Evolutionary conservation across 2,113 vertebrate genomes (phyloP), one percentile per base, ranked within the genome.

Genomic region (Nannobrachium achirus): DNA sequence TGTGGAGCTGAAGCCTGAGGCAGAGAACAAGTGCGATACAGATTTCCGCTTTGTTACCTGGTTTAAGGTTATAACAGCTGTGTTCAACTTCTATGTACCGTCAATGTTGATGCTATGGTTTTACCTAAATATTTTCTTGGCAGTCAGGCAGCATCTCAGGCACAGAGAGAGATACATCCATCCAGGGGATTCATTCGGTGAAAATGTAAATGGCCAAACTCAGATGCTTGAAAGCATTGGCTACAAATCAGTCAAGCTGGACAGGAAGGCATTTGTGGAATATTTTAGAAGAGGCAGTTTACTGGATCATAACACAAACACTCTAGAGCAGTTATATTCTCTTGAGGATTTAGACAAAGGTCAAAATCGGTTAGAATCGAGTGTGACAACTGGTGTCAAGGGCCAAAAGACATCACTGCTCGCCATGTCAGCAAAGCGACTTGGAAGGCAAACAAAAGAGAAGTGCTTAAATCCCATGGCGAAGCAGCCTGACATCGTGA

Each of bases 1-100:
- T 1, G 75, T 55, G 3, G 89, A 78, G 2, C 70, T n/a, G 18
- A 92, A 85, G 74, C 90, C 90, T 0, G 89, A 69, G 9, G 1
- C 50, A 0, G 79, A 88, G 58, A 76, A 71, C 15, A 89, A 88
- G 14, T 98, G 98, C 8, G 96, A 99, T 81, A 98, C 97, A 0
- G 96, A 97, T 75, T 99, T 99, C 57, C 94, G 94, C 1, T 56
- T 93, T 0, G 94, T 96, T 58, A 96, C 88, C 1, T 98, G 96
- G 96, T 99, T 99, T 76, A 98, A 99, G 79, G 89, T 97, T 19
- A 84, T 96, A 58, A 95, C 96, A 0, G 95, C 95, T 9, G 89
- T 96, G 20, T 77, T 96, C 48, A 99, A 99, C 86, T 99, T 99
- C 84, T 98, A 98, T 38, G 80, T 98, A 4, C 97, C 97, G 7